Percentiles rank a stretch among this genome's conserved stretches.
These are phyloP conservation scores for Eudyptes chrysolophus DNA, from an alignment of 2,113 vertebrate genomes.

Conservation along the genomic window DNA sequence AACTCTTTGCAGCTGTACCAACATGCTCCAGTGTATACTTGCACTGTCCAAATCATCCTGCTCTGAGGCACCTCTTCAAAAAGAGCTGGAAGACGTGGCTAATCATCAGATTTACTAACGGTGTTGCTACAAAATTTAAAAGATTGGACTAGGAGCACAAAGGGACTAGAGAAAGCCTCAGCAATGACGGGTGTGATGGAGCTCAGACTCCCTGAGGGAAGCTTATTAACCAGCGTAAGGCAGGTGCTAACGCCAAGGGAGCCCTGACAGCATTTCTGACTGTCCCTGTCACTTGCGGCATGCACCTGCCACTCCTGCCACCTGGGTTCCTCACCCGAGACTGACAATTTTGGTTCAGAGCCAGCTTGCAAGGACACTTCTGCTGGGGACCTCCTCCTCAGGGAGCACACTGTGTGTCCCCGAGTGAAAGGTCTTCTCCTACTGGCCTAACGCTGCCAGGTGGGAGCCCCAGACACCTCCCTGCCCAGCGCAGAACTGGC, in stretches of 20 bases:
- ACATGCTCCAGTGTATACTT: not conserved
- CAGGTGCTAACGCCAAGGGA: not conserved
- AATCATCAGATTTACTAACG: not conserved
- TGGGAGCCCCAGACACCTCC: not conserved
- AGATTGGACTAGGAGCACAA: not conserved
- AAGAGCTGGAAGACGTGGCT: not conserved
- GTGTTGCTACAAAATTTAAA: not conserved
- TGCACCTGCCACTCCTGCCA: not conserved
- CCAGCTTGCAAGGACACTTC: not conserved
- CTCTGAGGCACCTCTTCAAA: not conserved
- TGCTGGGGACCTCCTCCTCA: not conserved
- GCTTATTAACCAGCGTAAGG: not conserved
- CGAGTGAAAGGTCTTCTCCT: not conserved
- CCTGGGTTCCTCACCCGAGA: not conserved
- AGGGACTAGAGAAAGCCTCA: not conserved
- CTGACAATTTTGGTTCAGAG: not conserved
- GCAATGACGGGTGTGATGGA: fast-evolving
- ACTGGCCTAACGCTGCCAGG: not conserved
- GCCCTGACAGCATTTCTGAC: not conserved
- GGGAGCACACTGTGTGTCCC: not conserved
- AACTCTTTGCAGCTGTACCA: constrained; percentile 22
- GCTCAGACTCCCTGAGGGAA: not conserved
- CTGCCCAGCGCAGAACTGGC: not conserved
- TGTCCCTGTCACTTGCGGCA: not conserved
- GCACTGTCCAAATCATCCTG: not conserved